Conservation (phyloP, 2,888 invertebrate species). For the Rosalia funebris region DNA sequence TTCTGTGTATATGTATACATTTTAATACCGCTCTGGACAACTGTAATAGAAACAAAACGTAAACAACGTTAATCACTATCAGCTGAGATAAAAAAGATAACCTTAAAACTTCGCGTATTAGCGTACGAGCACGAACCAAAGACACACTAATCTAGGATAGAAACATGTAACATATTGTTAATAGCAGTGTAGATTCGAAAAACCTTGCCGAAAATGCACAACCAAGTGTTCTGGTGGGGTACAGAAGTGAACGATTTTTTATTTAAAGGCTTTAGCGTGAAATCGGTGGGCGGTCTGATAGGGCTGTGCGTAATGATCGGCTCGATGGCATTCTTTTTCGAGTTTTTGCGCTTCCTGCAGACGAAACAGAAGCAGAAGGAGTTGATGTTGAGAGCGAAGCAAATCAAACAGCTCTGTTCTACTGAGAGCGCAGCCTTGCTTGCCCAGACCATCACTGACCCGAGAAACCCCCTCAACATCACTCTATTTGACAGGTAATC, state of each 20-base stretch:
- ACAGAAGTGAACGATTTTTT: slow-evolving; percentile 72
- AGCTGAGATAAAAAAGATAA: slow-evolving; percentile 11
- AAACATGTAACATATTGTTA: slow-evolving; percentile 5
- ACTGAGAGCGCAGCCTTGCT: slow-evolving; percentile 64
- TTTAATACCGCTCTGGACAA: too few relatives aligned
- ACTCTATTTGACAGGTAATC: slow-evolving; percentile 51
- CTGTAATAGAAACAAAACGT: slow-evolving; percentile 8
- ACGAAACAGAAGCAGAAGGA: slow-evolving; percentile 63
- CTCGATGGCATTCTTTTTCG: slow-evolving; percentile 71
- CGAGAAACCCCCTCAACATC: slow-evolving; percentile 52
- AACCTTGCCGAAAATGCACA: slow-evolving; percentile 10
- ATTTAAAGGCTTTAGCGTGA: slow-evolving; percentile 71
- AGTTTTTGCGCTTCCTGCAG: slow-evolving; percentile 67
- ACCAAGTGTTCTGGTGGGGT: slow-evolving; percentile 54
- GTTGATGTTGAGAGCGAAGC: slow-evolving; percentile 57
- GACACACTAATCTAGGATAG: neutral
- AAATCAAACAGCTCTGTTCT: slow-evolving; percentile 57
- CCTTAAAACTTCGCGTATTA: neutral
- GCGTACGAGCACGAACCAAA: neutral
- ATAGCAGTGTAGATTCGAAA: neutral
- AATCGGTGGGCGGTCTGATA: slow-evolving; percentile 67
- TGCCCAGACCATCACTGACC: slow-evolving; percentile 52
- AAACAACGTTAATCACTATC: neutral
- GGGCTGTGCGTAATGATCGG: slow-evolving; percentile 70
- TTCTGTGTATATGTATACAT: too few relatives aligned